These are phyloP conservation scores for Drosophila mimica DNA, from an alignment of 2,888 invertebrate species.

Conservation along the genomic window DNA sequence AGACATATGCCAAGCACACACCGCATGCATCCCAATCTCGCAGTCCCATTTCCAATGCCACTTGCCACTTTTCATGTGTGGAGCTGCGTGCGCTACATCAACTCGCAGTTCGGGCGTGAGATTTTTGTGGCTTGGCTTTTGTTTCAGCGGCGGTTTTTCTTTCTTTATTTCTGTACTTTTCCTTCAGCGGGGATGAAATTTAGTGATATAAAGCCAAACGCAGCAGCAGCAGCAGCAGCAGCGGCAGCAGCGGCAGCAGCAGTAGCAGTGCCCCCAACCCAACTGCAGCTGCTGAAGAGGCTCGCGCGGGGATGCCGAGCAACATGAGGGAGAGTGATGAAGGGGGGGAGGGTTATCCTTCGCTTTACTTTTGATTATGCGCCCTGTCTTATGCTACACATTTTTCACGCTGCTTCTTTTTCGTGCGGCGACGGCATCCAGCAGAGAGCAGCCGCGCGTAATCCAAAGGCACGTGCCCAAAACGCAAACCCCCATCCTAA, in stretches of 20 bases:
- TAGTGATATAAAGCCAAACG: constrained; percentile 25
- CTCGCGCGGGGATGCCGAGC: not conserved
- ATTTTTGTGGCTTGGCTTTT: constrained; percentile 53
- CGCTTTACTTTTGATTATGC: constrained; percentile 71
- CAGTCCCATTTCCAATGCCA: constrained; percentile 24
- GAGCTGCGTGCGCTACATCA: constrained; percentile 61
- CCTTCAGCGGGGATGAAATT: constrained; percentile 11
- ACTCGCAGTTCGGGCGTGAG: constrained; percentile 57
- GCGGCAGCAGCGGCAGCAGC: constrained; percentile 6
- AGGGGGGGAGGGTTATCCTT: not conserved
- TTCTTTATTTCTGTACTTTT: constrained; percentile 5
- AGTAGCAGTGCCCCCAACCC: not conserved
- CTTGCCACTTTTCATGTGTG: constrained; percentile 21
- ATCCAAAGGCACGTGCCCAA: constrained; percentile 68
- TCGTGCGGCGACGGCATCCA: constrained; percentile 40
- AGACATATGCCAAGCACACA: constrained; percentile 2
- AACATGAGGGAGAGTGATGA: not conserved
- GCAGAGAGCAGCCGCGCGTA: constrained; percentile 44
- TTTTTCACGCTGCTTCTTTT: constrained; percentile 63
- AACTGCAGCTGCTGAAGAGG: constrained; percentile 10
- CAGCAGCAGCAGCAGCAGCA: constrained; percentile 15
- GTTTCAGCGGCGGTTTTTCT: constrained; percentile 28
- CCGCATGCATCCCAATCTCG: constrained; percentile 8
- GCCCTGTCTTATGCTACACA: constrained; percentile 70
- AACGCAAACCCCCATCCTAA: constrained; percentile 8